Percentiles rank a stretch among this genome's conserved stretches.
Evolutionary conservation across 2,888 invertebrate species (phyloP).

Genomic region (Podotricha telesiphe): DNA sequence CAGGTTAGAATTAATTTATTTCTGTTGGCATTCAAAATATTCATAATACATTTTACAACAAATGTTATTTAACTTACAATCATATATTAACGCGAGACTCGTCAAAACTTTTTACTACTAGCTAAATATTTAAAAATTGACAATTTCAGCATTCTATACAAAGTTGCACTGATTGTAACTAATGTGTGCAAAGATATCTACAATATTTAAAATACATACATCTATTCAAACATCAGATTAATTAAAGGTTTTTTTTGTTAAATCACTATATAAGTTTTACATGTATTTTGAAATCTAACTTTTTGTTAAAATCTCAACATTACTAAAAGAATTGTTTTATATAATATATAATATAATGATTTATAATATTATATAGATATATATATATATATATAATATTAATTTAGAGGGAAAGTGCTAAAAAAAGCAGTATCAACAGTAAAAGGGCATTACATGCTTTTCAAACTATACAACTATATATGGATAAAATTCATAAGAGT

Average conservation of each 20-base stretch:
- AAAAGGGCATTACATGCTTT: constrained; percentile 21
- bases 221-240: constrained; percentile 36
- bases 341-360: not conserved
- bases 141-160: constrained; percentile 67
- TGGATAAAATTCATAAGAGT: not conserved
- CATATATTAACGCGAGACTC: constrained; percentile 71
- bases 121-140: constrained; percentile 81
- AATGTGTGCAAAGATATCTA: constrained; percentile 34
- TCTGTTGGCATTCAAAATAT: constrained; percentile 80
- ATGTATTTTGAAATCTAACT: not conserved
- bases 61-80: constrained; percentile 69
- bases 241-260: not conserved
- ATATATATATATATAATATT: not conserved
- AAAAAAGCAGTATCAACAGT: not conserved
- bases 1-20: constrained; percentile 70
- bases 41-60: constrained; percentile 79
- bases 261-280: constrained; percentile 15
- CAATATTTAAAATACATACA: constrained; percentile 24
- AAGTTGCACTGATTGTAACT: constrained; percentile 42
- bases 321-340: not conserved
- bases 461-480: constrained; percentile 6
- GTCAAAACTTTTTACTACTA: constrained; percentile 63
- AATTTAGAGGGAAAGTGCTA: not conserved
- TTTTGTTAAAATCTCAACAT: not conserved
- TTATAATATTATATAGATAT: not conserved